These are phyloP conservation scores for Geococcyx californianus DNA, from an alignment of 2,113 vertebrate species.

Conservation along the genomic window DNA sequence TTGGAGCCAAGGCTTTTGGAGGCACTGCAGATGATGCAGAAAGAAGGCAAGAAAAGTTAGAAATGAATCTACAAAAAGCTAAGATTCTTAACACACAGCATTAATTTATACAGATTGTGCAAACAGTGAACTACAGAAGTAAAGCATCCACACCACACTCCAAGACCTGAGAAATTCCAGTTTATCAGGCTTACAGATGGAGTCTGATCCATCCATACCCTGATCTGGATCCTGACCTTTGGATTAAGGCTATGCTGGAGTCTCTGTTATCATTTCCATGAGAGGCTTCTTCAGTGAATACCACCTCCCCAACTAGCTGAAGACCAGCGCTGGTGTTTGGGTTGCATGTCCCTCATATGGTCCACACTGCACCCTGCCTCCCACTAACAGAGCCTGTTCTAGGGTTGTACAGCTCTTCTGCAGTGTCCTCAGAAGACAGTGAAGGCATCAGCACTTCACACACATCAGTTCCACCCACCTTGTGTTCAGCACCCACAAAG, in stretches of 20 bases:
- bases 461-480: background rate
- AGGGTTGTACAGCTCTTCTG: background rate
- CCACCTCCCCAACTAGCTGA: background rate
- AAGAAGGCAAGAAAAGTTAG: background rate
- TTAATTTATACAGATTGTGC: background rate
- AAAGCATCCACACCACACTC: background rate
- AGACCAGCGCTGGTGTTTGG: background rate
- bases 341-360: background rate
- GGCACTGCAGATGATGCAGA: background rate
- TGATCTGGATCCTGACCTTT: background rate
- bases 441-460: background rate
- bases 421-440: background rate
- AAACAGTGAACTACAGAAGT: background rate
- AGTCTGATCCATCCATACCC: no score
- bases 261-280: background rate
- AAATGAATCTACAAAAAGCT: background rate
- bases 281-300: background rate
- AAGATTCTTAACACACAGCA: background rate
- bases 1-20: background rate
- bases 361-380: background rate
- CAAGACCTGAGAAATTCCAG: background rate
- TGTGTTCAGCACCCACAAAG: background rate
- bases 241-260: background rate
- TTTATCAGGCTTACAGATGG: background rate
- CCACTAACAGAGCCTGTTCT: background rate